Evolutionary conservation across 2,113 vertebrate genomes (phyloP), one percentile per base, ranked within the genome.

Genomic region (Coptodon rendalli): DNA sequence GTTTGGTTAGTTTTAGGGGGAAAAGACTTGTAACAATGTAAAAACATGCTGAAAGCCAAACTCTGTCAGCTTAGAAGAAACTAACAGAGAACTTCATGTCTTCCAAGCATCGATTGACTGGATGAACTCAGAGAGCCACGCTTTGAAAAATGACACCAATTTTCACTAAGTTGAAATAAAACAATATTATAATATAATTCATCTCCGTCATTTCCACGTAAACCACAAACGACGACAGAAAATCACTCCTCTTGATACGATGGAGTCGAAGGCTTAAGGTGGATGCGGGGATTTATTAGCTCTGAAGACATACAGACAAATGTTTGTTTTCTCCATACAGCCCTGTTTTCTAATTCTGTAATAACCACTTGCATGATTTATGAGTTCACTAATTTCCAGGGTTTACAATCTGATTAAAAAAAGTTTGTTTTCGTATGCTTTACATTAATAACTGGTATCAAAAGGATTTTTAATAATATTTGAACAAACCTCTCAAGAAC

Each of bases 41-140:
- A 48, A 76, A 50, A 50, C 7, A 19, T 2, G 6, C 43, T 50
- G 45, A 17, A 19, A 48, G 3, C 14, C 1, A 48, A 76, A 76
- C 71, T 63, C 31, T 50, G 43, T 48, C 43, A 17, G 38, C 68
- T 16, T 0, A 73, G 68, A 27, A 4, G 14, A 29, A 76, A 19
- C 24, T 3, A 27, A 40, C 14, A 13, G 66, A 71, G 22, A 48
- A 27, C n/a, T 0, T 5, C 66, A 48, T 3, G 16, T 31, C 16
- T 50, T 31, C 24, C 10, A 78, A 45, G 6, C 14, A 48, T 29
- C 16, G 3, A 76, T 11, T 10, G 66, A 5, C 7, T 24, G 14
- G 4, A 27, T 29, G 16, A 31, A 8, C 43, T 50, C n/a, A 56
- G n/a, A 48, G 27, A 27, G 43, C 43, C 43, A 1, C 43, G 10